A percentile compares a stretch with the other conserved stretches of the same genome.
Evolutionary conservation across 92 coral and sea anemone species (phyloP).

Genomic region (Porites rus): DNA sequence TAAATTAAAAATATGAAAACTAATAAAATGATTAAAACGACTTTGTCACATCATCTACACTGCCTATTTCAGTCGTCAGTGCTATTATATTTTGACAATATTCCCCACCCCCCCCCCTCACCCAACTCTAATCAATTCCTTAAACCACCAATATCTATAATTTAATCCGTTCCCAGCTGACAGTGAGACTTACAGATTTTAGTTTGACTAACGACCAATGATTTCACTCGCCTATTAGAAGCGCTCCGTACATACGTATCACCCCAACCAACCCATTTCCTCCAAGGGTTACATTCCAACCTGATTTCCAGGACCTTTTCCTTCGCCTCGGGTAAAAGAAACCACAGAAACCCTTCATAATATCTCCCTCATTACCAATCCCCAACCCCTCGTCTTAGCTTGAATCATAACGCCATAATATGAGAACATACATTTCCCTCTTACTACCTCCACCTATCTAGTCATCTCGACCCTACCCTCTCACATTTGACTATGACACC

Average conservation of each 20-base stretch:
- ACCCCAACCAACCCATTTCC: slow-evolving; percentile 2
- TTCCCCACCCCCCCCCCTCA: neutral
- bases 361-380: neutral
- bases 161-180: neutral
- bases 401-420: neutral
- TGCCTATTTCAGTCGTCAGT: neutral
- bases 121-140: neutral
- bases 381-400: slow-evolving; percentile 3
- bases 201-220: neutral
- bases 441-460: neutral
- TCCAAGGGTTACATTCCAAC: neutral
- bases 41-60: neutral
- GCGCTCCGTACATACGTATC: neutral
- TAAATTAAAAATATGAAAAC: neutral
- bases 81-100: too few species aligned
- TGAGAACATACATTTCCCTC: neutral
- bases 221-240: slow-evolving; percentile 1
- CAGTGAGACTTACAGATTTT: too few species aligned
- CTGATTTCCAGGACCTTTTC: too few species aligned
- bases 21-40: neutral
- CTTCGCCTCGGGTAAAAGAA: neutral
- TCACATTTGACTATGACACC: neutral
- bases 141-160: neutral
- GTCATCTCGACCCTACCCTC: neutral
- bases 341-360: neutral